These are phyloP conservation scores for Epizoanthus illoricatus DNA, from an alignment of 92 coral and sea anemone genomes.

Conservation along the genomic window DNA sequence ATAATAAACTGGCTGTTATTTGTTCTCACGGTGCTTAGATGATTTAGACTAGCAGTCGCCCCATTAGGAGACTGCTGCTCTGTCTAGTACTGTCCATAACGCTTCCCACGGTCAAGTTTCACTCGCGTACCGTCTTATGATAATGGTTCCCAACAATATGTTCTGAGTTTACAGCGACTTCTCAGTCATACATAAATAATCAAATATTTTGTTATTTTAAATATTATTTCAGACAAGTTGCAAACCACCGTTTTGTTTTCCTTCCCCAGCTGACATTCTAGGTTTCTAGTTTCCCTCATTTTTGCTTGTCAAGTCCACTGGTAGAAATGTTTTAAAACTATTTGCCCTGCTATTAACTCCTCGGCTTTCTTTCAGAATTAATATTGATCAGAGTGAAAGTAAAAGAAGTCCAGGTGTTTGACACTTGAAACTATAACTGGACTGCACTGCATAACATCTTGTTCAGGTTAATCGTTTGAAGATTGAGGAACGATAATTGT, in stretches of 20 bases:
- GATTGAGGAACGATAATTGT: too few relatives aligned
- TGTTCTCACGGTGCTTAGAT: slow-evolving; percentile 40
- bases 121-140: not conserved
- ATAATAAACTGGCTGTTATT: not conserved
- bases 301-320: too few relatives aligned
- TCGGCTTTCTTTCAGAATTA: too few relatives aligned
- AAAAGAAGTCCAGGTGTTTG: too few relatives aligned
- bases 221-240: not conserved
- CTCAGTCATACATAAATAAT: not conserved
- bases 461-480: too few relatives aligned
- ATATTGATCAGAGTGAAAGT: too few relatives aligned
- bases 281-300: too few relatives aligned
- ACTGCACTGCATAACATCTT: too few relatives aligned
- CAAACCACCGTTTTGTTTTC: not conserved
- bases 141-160: not conserved
- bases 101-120: slow-evolving; percentile 43
- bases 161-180: not conserved
- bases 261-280: too few relatives aligned
- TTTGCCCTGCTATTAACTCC: too few relatives aligned
- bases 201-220: not conserved
- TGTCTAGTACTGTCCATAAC: slow-evolving; percentile 10
- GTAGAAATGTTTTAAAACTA: too few relatives aligned
- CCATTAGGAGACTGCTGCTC: slow-evolving; percentile 21
- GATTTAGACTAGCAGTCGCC: slow-evolving; percentile 37
- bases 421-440: too few relatives aligned